phyloP scores from a whole-genome alignment of 2,797 vertebrate genomes.

The Pelochelys cantorii region DNA sequence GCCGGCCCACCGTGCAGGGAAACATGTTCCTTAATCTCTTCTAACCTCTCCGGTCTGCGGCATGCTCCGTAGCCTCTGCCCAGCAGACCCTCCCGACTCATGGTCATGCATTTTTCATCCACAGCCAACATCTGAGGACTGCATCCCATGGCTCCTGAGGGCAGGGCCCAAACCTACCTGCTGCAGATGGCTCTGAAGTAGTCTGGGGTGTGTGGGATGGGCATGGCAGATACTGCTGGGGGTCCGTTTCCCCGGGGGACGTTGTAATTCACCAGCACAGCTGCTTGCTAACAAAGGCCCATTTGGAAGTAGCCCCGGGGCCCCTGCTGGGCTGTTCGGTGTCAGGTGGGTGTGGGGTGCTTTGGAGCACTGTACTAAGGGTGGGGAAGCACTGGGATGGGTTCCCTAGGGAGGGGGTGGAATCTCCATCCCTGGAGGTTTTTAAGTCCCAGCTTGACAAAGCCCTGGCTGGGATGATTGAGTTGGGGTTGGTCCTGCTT shows the following conservation, averaged over 20 bases:
- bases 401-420: too few species aligned
- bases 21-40: fast-evolving
- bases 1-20: fast-evolving
- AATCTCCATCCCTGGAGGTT: too few species aligned
- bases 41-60: fast-evolving
- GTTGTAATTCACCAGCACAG: neutral
- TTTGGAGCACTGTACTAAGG: neutral
- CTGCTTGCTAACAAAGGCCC: neutral
- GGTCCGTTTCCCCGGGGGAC: neutral
- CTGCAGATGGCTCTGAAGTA: neutral
- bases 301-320: neutral
- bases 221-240: neutral
- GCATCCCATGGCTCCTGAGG: neutral
- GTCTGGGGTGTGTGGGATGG: too few species aligned
- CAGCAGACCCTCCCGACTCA: neutral
- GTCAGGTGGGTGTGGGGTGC: neutral
- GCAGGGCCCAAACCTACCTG: too few species aligned
- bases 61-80: neutral
- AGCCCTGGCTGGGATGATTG: too few species aligned
- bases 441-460: too few species aligned
- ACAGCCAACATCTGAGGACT: neutral
- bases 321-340: neutral
- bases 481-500: too few species aligned
- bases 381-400: too few species aligned
- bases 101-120: neutral